These are phyloP conservation scores for Drosophila quadrilineata DNA, from an alignment of 1,140 invertebrate species.

Conservation along the genomic window DNA sequence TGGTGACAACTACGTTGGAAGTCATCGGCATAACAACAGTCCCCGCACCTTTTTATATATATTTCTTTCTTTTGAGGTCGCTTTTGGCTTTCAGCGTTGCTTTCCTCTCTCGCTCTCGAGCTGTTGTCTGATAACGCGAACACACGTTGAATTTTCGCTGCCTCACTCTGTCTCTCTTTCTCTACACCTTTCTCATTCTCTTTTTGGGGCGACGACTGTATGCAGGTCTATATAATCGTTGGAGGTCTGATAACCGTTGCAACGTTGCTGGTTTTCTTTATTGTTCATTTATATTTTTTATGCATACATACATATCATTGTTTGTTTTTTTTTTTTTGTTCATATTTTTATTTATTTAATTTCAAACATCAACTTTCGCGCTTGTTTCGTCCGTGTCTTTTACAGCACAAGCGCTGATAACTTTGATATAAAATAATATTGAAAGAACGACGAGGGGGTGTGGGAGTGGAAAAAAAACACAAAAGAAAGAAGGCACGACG, in stretches of 20 bases:
- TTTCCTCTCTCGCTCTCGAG: conserved; percentile 17
- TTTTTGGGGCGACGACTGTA: background rate
- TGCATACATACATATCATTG: too few species aligned
- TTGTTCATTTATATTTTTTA: too few species aligned
- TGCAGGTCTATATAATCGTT: conserved; percentile 14
- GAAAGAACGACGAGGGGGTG: conserved; percentile 8
- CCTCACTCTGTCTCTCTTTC: conserved; percentile 1
- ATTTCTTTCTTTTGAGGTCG: conserved; percentile 36
- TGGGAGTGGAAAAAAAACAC: background rate
- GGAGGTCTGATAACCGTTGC: conserved; percentile 29
- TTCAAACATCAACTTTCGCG: conserved; percentile 14
- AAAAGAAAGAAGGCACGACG: too few species aligned
- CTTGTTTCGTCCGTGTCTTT: conserved; percentile 14
- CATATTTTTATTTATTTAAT: conserved; percentile 4
- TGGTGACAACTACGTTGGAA: conserved; percentile 17
- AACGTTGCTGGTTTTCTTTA: conserved; percentile 12
- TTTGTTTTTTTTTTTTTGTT: conserved; percentile 4
- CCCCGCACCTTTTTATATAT: conserved; percentile 24
- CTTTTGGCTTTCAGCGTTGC: conserved; percentile 14
- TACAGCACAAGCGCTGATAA: conserved; percentile 25
- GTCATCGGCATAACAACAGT: conserved; percentile 33
- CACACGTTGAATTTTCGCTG: too few species aligned
- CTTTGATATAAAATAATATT: background rate
- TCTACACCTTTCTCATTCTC: background rate
- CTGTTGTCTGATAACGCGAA: conserved; percentile 39